Base-by-base conservation (phyloP, 1,140 invertebrate species). In the Heliconius himera region DNA sequence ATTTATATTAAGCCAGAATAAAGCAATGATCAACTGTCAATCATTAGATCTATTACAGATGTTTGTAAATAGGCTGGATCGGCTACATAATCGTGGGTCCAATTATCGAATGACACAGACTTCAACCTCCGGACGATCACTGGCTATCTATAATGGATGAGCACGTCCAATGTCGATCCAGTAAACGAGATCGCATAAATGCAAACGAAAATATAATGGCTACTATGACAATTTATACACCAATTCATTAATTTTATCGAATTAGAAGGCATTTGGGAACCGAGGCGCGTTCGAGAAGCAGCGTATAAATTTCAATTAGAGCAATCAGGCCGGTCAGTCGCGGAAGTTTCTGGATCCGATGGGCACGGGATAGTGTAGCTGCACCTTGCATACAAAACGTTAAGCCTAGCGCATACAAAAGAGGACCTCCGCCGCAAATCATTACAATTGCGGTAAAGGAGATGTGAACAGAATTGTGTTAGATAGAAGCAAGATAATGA, bases 101-200 rank as follows among this genome's bases (percentile, higher is more conserved):
- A 94, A 94, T 94, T 94, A 94, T 93, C 90, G 90, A 93, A 93
- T 92, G 90, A 93, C 88, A 89, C 86, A 90, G 88, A 88, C 88
- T 87, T 87, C 84, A 86, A 85, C 87, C 85, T 88, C 84, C 75
- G 75, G 88, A 89, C 88, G 86, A 88, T 89, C 89, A 85, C 86
- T 82, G 83, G 83, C 85, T 86, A 94, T 94, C 91, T 94, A 93
- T 94, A 92, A 94, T 93, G 93, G 93, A 94, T 94, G 91, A 94
- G 91, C 83, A 84, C 85, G 85, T 89, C 89, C 89, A 84, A 87
- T 84, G 89, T 89, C 89, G 87, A 86, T 90, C 91, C 85, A 87
- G 90, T 88, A 91, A 90, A 91, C 92, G 90, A 91, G 90, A 90
- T 87, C 89, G 90, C 88, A 89, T 90, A 85, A 90, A 83, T 84